A percentile compares a stretch with the other conserved stretches of the same genome.
Evolutionary conservation across 2,888 invertebrate species (phyloP).

Genomic region (Caenorhabditis panamensis): DNA sequence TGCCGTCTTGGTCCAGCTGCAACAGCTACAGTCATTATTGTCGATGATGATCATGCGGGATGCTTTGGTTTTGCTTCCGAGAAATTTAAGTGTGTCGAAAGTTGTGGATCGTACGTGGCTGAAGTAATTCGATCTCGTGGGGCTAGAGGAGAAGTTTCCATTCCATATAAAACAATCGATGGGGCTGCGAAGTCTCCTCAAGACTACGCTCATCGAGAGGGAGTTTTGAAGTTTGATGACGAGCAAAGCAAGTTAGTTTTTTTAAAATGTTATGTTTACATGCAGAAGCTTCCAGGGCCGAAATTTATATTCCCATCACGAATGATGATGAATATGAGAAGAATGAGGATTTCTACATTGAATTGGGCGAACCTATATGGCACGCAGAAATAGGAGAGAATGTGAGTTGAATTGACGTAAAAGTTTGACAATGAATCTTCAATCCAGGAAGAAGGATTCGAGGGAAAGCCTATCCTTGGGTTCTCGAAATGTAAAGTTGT

Average conservation of each 20-base stretch:
- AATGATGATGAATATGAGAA: conserved; percentile 99
- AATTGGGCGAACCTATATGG: conserved; percentile 90
- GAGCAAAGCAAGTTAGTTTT: conserved; percentile 97
- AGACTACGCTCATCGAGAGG: conserved; percentile 89
- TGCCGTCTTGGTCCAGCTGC: conserved; percentile 89
- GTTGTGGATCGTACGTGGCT: conserved; percentile 67
- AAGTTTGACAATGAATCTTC: not conserved
- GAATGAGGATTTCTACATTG: conserved; percentile 93
- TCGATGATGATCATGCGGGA: conserved; percentile 99
- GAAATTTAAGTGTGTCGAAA: conserved; percentile 84
- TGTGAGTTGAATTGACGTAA: conserved; percentile 15
- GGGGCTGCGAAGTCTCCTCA: conserved; percentile 88
- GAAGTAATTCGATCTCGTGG: conserved; percentile 83
- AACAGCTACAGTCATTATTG: conserved; percentile 95
- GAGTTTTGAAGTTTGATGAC: conserved; percentile 93
- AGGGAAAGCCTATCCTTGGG: conserved; percentile 93
- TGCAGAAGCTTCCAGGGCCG: conserved; percentile 86
- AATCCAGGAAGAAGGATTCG: conserved; percentile 76
- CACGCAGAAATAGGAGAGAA: conserved; percentile 59
- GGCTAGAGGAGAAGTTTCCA: conserved; percentile 91
- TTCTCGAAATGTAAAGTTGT: conserved; percentile 90
- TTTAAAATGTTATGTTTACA: not conserved
- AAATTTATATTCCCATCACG: conserved; percentile 89
- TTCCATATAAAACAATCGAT: conserved; percentile 93
- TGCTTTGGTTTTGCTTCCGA: conserved; percentile 93